Base-by-base conservation (phyloP, 2,113 vertebrate species). In the Smithornis capensis region DNA sequence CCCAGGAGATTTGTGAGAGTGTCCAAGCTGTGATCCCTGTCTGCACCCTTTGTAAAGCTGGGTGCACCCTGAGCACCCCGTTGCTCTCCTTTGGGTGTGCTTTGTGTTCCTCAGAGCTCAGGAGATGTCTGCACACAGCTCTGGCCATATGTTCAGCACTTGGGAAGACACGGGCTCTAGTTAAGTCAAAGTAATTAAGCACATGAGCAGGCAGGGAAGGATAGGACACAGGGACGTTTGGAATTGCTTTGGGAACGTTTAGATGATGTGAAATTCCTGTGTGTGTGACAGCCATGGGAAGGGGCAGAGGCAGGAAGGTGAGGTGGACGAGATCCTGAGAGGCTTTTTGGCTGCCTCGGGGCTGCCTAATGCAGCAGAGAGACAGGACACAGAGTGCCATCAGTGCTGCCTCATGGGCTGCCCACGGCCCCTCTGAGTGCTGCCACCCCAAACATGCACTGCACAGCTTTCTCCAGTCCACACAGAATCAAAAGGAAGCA, bases 281-380 rank as follows among this genome's bases (percentile, higher is more conserved):
- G 9, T 13, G 31, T 38, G 12, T 10, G 67, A 23, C 35, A 65
- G 83, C 18, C 47, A 49, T 5, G 23, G 73, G 53, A 25, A 50
- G 37, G 84, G 78, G 80, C 42, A 77, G 68, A 12, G 67, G 14
- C 0, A 9, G 77, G 60, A 78, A 67, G 82, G 87, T 62, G 47
- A 59, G 67, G 82, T 35, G 90, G 75, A 40, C 69, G 64, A 86
- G 53, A 65, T 55, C 40, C 64, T 33, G 12, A 13, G 19, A 19
- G 44, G 71, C 60, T 56, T 13, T 74, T 88, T 15, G 2, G 24
- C 21, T 83, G 94, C 95, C 94, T 52, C 64, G 83, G 87, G 93
- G 94, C 87, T 96, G 94, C 85, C 92, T 86, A 93, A 94, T 78
- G 82, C 81, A 71, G 67, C 90, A 88, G 22, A 44, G 78, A 91